phyloP scores from a whole-genome alignment of 2,888 invertebrate species.

The Camponotus fellah region DNA sequence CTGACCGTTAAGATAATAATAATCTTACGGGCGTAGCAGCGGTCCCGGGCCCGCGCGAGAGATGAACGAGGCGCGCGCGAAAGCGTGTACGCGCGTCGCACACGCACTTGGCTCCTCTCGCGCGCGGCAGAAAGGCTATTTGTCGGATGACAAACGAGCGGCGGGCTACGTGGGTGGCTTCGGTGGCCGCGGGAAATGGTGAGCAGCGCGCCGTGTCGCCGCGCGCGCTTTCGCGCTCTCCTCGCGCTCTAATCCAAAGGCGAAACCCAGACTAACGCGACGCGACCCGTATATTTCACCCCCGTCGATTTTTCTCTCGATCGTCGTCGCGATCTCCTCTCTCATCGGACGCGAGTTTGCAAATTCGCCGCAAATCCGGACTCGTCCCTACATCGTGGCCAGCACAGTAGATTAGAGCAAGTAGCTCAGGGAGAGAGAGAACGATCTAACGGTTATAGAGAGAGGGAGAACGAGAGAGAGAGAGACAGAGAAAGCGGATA shows the following conservation, averaged over 20 bases:
- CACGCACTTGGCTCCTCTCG: slow-evolving; percentile 74
- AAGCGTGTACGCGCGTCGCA: slow-evolving; percentile 67
- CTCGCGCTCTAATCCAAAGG: slow-evolving; percentile 44
- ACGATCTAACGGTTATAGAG: slow-evolving; percentile 66
- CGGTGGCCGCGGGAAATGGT: slow-evolving; percentile 84
- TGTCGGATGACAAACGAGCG: slow-evolving; percentile 86
- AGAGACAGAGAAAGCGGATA: slow-evolving; percentile 71
- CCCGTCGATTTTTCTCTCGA: slow-evolving; percentile 32
- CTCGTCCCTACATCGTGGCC: slow-evolving; percentile 67
- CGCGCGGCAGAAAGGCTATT: slow-evolving; percentile 82
- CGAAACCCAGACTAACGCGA: slow-evolving; percentile 26
- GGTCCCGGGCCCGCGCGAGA: slow-evolving; percentile 33
- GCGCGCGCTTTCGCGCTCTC: slow-evolving; percentile 71
- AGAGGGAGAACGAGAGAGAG: background rate
- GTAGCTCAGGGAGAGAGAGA: slow-evolving; percentile 75
- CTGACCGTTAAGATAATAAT: slow-evolving; percentile 76
- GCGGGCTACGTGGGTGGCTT: slow-evolving; percentile 85
- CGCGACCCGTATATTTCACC: background rate
- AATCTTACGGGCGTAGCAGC: slow-evolving; percentile 65
- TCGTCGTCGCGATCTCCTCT: slow-evolving; percentile 10
- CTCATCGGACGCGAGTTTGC: background rate
- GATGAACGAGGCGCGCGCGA: slow-evolving; percentile 60
- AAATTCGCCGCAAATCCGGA: slow-evolving; percentile 68
- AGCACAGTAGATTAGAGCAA: slow-evolving; percentile 79
- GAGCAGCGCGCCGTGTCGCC: slow-evolving; percentile 85